A percentile compares a stretch with the other conserved stretches of the same genome.
phyloP scores from a whole-genome alignment of 2,797 vertebrate genomes.

The Onychomys torridus region DNA sequence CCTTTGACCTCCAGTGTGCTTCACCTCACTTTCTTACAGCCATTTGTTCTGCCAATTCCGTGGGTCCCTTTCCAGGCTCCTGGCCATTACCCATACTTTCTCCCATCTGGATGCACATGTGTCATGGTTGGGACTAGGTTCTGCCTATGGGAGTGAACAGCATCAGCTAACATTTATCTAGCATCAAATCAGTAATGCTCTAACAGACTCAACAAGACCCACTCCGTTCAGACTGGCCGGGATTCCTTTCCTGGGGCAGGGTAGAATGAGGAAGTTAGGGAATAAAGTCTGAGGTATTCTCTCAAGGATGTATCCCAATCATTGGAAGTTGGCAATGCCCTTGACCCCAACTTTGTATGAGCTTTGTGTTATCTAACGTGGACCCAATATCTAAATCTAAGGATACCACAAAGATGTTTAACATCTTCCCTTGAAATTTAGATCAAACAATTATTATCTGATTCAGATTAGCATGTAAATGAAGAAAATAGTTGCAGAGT shows the following conservation, averaged over 20 bases:
- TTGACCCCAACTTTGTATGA: not conserved
- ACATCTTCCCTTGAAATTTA: not conserved
- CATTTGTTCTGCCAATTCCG: not conserved
- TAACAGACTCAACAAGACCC: not conserved
- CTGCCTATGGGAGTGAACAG: not conserved
- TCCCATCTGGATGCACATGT: not conserved
- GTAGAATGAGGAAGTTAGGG: not conserved
- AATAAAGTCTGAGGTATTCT: not conserved
- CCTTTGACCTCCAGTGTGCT: not conserved
- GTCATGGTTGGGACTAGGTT: not conserved
- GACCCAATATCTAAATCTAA: not conserved
- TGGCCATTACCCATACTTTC: not conserved
- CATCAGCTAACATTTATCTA: not conserved
- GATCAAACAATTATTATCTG: constrained; percentile 12
- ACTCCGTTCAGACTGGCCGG: not conserved
- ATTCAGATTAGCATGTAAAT: not conserved
- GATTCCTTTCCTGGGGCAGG: not conserved
- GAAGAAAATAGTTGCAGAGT: constrained; percentile 9
- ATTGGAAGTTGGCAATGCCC: not conserved
- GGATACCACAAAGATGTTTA: constrained; percentile 1
- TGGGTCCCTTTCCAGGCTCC: not conserved
- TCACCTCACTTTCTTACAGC: not conserved
- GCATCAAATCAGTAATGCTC: not conserved
- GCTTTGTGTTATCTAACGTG: not conserved
- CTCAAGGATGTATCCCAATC: not conserved